Evolutionary conservation across 2,113 vertebrate genomes (phyloP).

Genomic region (Hippocampus zosterae): DNA sequence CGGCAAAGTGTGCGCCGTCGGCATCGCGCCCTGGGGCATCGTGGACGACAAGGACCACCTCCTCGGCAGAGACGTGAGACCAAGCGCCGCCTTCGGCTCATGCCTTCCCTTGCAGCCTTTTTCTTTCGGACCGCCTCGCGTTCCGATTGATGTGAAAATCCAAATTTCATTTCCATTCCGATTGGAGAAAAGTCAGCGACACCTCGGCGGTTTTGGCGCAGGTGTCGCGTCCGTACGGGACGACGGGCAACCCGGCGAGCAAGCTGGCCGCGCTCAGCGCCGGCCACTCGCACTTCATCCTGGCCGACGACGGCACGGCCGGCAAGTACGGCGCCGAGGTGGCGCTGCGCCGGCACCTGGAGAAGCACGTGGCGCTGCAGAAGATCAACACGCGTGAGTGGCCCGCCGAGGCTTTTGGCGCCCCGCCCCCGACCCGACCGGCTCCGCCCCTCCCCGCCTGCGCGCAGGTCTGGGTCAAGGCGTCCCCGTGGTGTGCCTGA

Average conservation of each 20-base stretch:
- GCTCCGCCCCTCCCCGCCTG: not conserved
- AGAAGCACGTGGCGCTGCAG: conserved; percentile 96
- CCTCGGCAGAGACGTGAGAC: conserved; percentile 91
- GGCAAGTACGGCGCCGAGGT: conserved; percentile 95
- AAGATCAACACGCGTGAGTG: conserved; percentile 97
- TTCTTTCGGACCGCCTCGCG: too few relatives aligned
- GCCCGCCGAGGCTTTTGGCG: not conserved
- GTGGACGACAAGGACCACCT: conserved; percentile 94
- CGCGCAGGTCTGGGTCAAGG: conserved; percentile 80
- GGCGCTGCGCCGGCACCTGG: conserved; percentile 85
- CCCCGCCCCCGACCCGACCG: not conserved
- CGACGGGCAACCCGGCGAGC: conserved; percentile 95
- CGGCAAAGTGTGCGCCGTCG: conserved; percentile 90
- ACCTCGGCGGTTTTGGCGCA: too few relatives aligned
- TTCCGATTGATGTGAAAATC: too few relatives aligned
- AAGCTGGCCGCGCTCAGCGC: conserved; percentile 89
- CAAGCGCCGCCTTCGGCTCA: not conserved
- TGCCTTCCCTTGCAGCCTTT: too few relatives aligned
- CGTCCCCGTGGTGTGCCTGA: conserved; percentile 90
- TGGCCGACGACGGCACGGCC: conserved; percentile 86
- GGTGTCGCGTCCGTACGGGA: conserved; percentile 90
- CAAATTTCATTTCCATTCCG: too few relatives aligned
- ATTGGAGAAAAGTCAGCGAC: too few relatives aligned
- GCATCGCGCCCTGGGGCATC: conserved; percentile 95
- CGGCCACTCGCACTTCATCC: conserved; percentile 93